Percentiles rank a stretch among this genome's conserved stretches.
Evolutionary conservation across 2,113 vertebrate species (phyloP).

Genomic region (Melanerpes formicivorus): DNA sequence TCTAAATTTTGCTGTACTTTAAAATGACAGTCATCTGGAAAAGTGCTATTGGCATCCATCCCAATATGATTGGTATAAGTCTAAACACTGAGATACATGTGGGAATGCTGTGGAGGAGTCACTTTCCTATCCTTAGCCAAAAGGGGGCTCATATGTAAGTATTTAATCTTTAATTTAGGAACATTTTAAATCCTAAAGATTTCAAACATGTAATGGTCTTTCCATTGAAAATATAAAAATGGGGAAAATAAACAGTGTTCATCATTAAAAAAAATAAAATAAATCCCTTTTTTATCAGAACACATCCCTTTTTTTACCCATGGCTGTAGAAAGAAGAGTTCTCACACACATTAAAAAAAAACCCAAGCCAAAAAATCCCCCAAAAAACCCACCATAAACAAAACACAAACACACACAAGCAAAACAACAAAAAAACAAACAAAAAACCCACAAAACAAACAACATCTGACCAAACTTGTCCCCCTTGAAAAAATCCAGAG

Average conservation of each 20-base stretch:
- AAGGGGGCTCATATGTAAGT: background rate
- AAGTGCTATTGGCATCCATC: background rate
- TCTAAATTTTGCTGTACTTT: background rate
- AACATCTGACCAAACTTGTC: background rate
- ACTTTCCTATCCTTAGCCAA: background rate
- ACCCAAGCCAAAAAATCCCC: background rate
- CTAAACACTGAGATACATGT: background rate
- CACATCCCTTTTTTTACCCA: rapidly evolving
- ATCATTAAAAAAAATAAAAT: background rate
- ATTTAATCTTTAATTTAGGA: background rate
- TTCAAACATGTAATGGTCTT: background rate
- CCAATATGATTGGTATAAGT: background rate
- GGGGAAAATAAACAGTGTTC: background rate
- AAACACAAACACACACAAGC: too few species aligned
- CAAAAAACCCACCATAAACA: too few species aligned
- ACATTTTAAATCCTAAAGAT: background rate
- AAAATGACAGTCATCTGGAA: constrained; percentile 13
- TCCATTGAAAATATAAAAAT: background rate
- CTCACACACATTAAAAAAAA: background rate
- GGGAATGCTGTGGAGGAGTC: background rate
- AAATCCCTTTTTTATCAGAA: background rate
- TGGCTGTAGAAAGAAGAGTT: background rate
- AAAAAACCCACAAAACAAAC: too few species aligned
- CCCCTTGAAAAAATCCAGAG: background rate
- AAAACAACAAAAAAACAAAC: background rate